Conservation (phyloP, 2,888 invertebrate species). For the Hydrotaea diabolus region DNA sequence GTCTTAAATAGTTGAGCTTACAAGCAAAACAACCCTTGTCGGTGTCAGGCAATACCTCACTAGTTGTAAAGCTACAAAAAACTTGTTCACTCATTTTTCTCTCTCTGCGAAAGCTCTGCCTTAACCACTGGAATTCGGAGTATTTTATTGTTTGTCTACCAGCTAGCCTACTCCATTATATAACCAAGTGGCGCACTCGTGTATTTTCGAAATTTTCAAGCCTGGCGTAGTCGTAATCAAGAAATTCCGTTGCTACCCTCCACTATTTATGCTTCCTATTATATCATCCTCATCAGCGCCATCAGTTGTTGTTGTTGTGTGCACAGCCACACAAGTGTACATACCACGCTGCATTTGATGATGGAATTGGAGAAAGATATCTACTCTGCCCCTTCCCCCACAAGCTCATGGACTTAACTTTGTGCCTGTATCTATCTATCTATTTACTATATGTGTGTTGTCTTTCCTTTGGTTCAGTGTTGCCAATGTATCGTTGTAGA, state of each 20-base stretch:
- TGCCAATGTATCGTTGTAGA: too few relatives aligned
- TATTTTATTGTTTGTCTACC: not conserved
- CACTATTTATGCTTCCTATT: not conserved
- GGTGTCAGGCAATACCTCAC: too few relatives aligned
- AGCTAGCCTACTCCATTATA: constrained; percentile 42
- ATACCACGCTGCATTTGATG: not conserved
- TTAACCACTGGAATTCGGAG: constrained; percentile 4
- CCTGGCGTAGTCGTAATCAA: not conserved
- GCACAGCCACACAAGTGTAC: not conserved
- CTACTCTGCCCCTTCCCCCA: not conserved
- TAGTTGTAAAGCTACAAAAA: too few relatives aligned
- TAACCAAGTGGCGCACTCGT: constrained; percentile 19
- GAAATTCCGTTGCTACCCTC: constrained; percentile 63
- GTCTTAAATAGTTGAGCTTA: too few relatives aligned
- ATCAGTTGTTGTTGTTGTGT: not conserved
- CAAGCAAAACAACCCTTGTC: too few relatives aligned
- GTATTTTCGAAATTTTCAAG: not conserved
- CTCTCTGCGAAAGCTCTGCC: not conserved
- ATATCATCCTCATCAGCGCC: constrained; percentile 7
- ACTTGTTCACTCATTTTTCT: too few relatives aligned
- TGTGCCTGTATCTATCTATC: constrained; percentile 17
- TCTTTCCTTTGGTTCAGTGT: too few relatives aligned
- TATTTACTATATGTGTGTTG: too few relatives aligned
- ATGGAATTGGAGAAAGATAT: not conserved
- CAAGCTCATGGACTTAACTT: not conserved